Base-by-base conservation (phyloP, 2,888 invertebrate genomes). In the Podotricha telesiphe region DNA sequence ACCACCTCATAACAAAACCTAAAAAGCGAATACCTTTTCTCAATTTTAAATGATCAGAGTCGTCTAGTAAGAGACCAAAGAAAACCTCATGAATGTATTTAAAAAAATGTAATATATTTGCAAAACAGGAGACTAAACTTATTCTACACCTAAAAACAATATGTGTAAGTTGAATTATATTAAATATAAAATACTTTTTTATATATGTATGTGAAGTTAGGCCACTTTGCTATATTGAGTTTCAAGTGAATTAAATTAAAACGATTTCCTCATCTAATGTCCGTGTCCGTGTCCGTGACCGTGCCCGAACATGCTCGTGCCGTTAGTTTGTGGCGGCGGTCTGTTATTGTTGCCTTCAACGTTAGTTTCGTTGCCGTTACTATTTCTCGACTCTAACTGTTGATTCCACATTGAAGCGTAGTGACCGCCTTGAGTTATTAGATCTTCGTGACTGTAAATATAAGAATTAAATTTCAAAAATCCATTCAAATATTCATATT, bases 321-420 rank as follows among this genome's bases (percentile, higher is more conserved):
- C 80, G 67, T 81, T 82, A 64, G 64, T 72, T 70, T 73, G 76
- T 17, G 63, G 67, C 40, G 75, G 59, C 40, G 73, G 74, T 66
- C 71, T 68, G 40, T 71, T 70, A 61, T 69, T 80, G 77, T 74
- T 80, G 77, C 58, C 78, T 73, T 53, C 82, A 73, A 22, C 77
- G 76, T 65, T 76, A 62, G 74, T 76, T 55, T 79, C 78, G 68
- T 80, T 81, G 56, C 74, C 79, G 59, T 76, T 79, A 20, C 85
- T 86, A 70, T 88, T 89, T 69, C 93, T 86, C 66, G 91, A 95
- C 78, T 96, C 95, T 10, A 97, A 87, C 80, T 99, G 99, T 76
- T 98, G 96, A 76, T 96, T 95, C 99, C 99, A 99, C 99, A 99
- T 99, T 34, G 95, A 94, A 0, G 96, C 95, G 89, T 99, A 99